A percentile compares a stretch with the other conserved stretches of the same genome.
phyloP scores from a whole-genome alignment of 2,888 invertebrate genomes.

The Dusona sp. region DNA sequence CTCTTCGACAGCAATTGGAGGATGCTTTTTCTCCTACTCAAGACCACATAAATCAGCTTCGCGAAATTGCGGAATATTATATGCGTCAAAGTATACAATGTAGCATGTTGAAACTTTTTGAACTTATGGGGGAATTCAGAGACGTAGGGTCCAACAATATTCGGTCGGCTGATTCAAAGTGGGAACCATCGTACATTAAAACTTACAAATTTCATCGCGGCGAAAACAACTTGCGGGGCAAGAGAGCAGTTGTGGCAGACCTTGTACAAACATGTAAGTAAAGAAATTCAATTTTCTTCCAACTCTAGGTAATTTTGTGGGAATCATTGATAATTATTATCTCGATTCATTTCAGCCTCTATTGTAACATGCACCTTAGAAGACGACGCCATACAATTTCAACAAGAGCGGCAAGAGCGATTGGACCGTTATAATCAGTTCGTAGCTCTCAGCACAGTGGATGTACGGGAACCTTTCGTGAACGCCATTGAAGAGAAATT shows the following conservation, averaged over 20 bases:
- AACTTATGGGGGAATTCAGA: neutral
- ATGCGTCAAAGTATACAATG: neutral
- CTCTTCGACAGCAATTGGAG: slow-evolving; percentile 15
- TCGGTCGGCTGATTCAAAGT: no score
- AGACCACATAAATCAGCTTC: slow-evolving; percentile 18
- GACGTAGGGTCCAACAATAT: no score
- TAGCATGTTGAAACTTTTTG: neutral
- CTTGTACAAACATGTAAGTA: neutral
- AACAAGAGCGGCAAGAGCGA: slow-evolving; percentile 23
- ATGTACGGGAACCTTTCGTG: neutral
- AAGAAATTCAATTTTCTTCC: neutral
- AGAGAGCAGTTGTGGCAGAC: neutral
- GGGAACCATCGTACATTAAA: no score
- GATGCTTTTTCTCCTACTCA: neutral
- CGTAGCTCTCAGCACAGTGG: neutral
- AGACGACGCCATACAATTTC: slow-evolving; percentile 2
- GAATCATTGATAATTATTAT: neutral
- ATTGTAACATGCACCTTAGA: neutral
- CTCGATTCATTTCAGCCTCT: neutral
- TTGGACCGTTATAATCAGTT: neutral
- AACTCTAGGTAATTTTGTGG: neutral
- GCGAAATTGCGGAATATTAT: slow-evolving; percentile 9
- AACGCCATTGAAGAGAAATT: neutral
- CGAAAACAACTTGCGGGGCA: neutral
- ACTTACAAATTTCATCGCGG: no score